Evolutionary conservation across 35 echinoderm and acorn worm species (phyloP), one percentile per base, ranked within the genome.

Genomic region (Ophioderma brevispina): DNA sequence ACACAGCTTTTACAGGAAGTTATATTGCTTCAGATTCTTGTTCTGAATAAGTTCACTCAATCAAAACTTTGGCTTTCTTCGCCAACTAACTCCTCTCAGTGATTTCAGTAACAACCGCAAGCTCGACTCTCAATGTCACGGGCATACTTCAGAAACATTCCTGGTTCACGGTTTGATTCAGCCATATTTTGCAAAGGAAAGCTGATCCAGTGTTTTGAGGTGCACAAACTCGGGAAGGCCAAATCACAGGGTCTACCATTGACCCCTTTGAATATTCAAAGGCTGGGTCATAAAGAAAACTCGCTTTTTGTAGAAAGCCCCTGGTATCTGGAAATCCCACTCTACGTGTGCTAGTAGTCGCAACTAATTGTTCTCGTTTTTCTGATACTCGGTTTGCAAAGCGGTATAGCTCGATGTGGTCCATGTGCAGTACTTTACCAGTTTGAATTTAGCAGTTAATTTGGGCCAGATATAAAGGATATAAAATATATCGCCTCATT

Each of bases 251-350:
- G 2, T 85, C 83, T 0, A 64, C n/a, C 83, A 85, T 64, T 1
- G n/a, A n/a, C n/a, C n/a, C 32, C 83, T 64, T 85, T 85, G 55
- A 85, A 85, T 33, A 85, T 6, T 32, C 43, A 23, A 64, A 35
- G 0, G 1, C 83, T 15, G 5, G 33, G 46, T 85, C 55, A 34
- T 63, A 85, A 70, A 64, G 70, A 35, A 34, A 85, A 1, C 19
- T 14, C 31, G 52, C 49, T 33, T 11, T 33, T 63, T 59, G 43
- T 36, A 85, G 25, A 0, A 0, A 37, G 31, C 83, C 83, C 15
- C 33, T 35, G 35, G 25, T 64, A 36, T 85, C 83, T 64, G 43
- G 50, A 64, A 85, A n/a, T n/a, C 70, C 32, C 52, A 85, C 35
- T 32, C 0, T 13, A 85, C 18, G 0, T 64, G n/a, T 35, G 52